Conservation (phyloP, 2,113 vertebrate genomes). For the Elgaria multicarinata region DNA sequence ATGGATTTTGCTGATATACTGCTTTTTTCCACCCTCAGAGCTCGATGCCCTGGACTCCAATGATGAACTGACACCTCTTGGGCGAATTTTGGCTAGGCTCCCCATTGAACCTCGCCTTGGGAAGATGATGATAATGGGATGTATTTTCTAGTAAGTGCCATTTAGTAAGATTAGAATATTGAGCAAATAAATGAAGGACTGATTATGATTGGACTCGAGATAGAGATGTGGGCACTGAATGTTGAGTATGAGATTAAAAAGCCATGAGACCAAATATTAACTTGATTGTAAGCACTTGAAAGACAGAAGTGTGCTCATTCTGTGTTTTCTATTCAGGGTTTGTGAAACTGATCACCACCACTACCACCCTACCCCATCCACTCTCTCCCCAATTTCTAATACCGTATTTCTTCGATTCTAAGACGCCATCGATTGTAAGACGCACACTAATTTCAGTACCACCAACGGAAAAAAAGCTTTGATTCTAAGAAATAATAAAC, state of each 20-base stretch:
- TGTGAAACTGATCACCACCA: not conserved
- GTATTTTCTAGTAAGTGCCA: conserved; percentile 90
- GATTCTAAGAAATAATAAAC: too few relatives aligned
- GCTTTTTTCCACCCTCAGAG: conserved; percentile 80
- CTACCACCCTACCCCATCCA: not conserved
- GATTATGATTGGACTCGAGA: not conserved
- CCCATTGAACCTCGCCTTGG: conserved; percentile 96
- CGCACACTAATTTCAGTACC: too few relatives aligned
- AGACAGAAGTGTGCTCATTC: not conserved
- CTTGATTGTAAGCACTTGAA: not conserved
- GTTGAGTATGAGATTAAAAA: not conserved
- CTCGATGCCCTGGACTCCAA: conserved; percentile 93
- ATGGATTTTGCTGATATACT: conserved; percentile 37
- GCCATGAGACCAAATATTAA: accelerated
- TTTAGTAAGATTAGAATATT: not conserved
- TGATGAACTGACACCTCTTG: conserved; percentile 94
- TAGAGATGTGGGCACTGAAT: not conserved
- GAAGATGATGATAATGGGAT: conserved; percentile 99
- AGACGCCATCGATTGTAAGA: too few relatives aligned
- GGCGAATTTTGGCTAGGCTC: conserved; percentile 91
- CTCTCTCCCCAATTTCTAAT: not conserved
- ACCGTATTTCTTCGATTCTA: too few relatives aligned
- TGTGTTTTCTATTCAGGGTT: not conserved
- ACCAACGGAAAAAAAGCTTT: too few relatives aligned
- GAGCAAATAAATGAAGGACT: not conserved